These are phyloP conservation scores for Rhinoptilus africanus DNA, from an alignment of 2,113 vertebrate genomes.

Conservation along the genomic window DNA sequence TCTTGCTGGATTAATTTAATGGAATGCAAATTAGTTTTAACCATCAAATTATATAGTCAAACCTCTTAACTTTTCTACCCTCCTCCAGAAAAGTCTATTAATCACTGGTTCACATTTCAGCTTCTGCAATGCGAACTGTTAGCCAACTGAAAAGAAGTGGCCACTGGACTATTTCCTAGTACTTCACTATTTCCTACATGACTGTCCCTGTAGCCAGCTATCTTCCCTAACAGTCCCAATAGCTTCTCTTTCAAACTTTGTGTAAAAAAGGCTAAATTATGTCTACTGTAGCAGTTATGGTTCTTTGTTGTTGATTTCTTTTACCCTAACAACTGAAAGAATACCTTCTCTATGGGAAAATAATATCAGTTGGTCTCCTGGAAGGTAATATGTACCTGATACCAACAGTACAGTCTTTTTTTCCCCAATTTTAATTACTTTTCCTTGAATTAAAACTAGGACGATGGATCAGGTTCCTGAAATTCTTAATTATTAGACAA, in stretches of 20 bases:
- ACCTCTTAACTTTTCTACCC: not conserved
- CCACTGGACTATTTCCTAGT: not conserved
- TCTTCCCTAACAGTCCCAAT: not conserved
- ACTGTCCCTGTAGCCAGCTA: not conserved
- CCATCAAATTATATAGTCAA: not conserved
- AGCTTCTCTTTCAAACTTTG: not conserved
- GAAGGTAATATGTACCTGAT: not conserved
- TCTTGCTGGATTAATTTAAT: not conserved
- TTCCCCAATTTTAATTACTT: not conserved
- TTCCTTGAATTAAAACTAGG: not conserved
- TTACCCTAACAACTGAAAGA: not conserved
- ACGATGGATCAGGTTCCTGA: not conserved
- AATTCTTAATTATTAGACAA: not conserved
- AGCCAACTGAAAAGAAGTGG: not conserved
- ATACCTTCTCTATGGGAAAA: not conserved
- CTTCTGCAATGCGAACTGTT: not conserved
- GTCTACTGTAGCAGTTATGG: accelerated
- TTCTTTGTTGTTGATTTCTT: not conserved
- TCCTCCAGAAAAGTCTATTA: not conserved
- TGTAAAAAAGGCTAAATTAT: not conserved
- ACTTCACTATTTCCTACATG: not conserved
- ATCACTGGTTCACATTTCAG: not conserved
- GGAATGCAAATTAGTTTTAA: not conserved
- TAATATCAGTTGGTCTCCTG: not conserved
- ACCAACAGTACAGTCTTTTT: not conserved